Evolutionary conservation across 1,140 invertebrate genomes (phyloP).

Genomic region (Liolophura sinensis): DNA sequence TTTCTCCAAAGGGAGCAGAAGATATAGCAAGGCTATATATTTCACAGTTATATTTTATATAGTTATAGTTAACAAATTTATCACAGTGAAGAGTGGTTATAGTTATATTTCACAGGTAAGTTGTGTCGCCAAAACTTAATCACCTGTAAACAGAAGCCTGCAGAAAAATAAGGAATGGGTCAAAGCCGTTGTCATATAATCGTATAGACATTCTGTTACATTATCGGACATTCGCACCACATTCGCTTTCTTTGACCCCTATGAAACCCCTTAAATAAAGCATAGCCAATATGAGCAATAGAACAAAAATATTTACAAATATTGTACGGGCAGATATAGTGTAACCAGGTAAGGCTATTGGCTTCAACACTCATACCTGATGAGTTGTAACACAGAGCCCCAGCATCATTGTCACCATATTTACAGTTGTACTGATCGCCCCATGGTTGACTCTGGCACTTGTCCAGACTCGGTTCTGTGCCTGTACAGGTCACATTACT

Average conservation of each 20-base stretch:
- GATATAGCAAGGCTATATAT: not conserved
- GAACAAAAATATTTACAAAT: too few relatives aligned
- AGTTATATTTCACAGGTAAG: too few relatives aligned
- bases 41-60: not conserved
- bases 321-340: not conserved
- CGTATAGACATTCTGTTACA: too few relatives aligned
- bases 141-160: too few relatives aligned
- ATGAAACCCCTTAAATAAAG: too few relatives aligned
- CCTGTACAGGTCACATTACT: conserved; percentile 28
- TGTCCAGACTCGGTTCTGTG: conserved; percentile 18
- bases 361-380: conserved; percentile 22
- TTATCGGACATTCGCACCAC: too few relatives aligned
- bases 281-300: too few relatives aligned
- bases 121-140: too few relatives aligned
- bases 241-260: too few relatives aligned
- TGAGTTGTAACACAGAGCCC: conserved; percentile 38
- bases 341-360: not conserved
- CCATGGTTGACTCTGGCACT: conserved; percentile 19
- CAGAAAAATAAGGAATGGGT: too few relatives aligned
- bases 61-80: not conserved
- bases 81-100: not conserved
- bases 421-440: conserved; percentile 28
- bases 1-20: not conserved
- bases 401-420: conserved; percentile 37
- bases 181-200: too few relatives aligned